These are phyloP conservation scores for Anneissia japonica DNA, from an alignment of 35 echinoderm and acorn worm genomes.

Conservation along the genomic window DNA sequence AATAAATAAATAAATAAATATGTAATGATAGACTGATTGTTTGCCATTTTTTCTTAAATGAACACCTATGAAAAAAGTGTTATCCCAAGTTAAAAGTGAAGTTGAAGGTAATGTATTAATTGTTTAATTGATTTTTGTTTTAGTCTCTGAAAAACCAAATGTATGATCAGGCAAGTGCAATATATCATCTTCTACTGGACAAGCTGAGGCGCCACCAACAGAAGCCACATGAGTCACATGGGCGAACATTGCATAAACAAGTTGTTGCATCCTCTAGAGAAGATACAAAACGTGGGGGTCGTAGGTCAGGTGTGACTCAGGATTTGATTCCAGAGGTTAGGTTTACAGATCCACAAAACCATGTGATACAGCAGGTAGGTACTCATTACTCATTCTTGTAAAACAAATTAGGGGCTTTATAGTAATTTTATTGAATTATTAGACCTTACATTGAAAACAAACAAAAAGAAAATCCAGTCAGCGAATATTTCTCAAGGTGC, in stretches of 20 bases:
- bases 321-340: slow-evolving; percentile 70
- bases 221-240: neutral
- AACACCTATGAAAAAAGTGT: too few relatives aligned
- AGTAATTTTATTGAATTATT: too few relatives aligned
- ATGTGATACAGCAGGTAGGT: slow-evolving; percentile 43
- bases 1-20: too few relatives aligned
- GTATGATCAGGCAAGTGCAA: slow-evolving; percentile 94
- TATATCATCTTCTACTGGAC: slow-evolving; percentile 92
- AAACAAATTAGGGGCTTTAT: too few relatives aligned
- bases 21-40: too few relatives aligned
- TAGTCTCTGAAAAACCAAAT: slow-evolving; percentile 77
- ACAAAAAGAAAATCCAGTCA: too few relatives aligned
- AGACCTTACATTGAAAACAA: too few relatives aligned
- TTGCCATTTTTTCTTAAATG: too few relatives aligned
- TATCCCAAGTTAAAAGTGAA: too few relatives aligned
- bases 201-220: slow-evolving; percentile 49
- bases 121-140: slow-evolving; percentile 9
- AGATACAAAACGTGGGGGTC: slow-evolving; percentile 7
- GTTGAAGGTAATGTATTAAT: too few relatives aligned
- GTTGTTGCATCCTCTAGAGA: slow-evolving; percentile 15
- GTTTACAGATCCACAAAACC: slow-evolving; percentile 50
- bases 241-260: neutral
- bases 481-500: too few relatives aligned
- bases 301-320: slow-evolving; percentile 4
- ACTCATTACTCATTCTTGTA: too few relatives aligned